Base-by-base conservation (phyloP, 2,888 invertebrate species). In the Pseudococcus longispinus region DNA sequence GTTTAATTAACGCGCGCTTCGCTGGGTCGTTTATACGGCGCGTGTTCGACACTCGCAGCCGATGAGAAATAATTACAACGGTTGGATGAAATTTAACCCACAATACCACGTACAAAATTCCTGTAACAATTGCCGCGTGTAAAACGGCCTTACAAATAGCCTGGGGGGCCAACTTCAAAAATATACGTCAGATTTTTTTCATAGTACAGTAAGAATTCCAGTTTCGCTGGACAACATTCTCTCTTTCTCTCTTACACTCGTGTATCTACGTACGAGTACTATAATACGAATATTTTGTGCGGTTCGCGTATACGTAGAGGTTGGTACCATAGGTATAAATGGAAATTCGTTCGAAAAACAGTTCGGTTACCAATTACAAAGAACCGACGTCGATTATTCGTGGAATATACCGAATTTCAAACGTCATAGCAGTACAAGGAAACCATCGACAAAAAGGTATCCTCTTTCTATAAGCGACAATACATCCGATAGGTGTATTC, bases 291-390 rank as follows among this genome's bases (percentile, higher is more conserved):
- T 26, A 26, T 26, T n/a, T n/a, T n/a, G n/a, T 15, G 26, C 4
- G 42, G 23, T 23, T 20, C 15, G 11, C 23, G 77, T 77, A 77
- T 77, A 77, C 8, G 20, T 70, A 29, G n/a, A n/a, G n/a, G n/a
- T n/a, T n/a, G n/a, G n/a, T n/a, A n/a, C n/a, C n/a, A n/a, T n/a
- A n/a, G 13, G 20, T 20, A 37, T 37, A 51, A 51, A 51, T 26
- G 70, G 37, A 60, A 23, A 70, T 70, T 20, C 32, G 74, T 32
- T 74, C 18, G 32, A 80, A 80, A n/a, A 37, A 74, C 37, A 37
- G 20, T 80, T 80, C 77, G 77, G 37, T 42, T 80, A 80, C 37
- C 37, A 42, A 80, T 80, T 80, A 80, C 77, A 80, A 80, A 80
- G 42, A 80, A 37, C 3, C 20, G 29, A 23, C 8, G 15, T 70